A percentile compares a stretch with the other conserved stretches of the same genome.
Conservation (phyloP, 1,140 invertebrate species). For the Aphaenogaster rudis region DNA sequence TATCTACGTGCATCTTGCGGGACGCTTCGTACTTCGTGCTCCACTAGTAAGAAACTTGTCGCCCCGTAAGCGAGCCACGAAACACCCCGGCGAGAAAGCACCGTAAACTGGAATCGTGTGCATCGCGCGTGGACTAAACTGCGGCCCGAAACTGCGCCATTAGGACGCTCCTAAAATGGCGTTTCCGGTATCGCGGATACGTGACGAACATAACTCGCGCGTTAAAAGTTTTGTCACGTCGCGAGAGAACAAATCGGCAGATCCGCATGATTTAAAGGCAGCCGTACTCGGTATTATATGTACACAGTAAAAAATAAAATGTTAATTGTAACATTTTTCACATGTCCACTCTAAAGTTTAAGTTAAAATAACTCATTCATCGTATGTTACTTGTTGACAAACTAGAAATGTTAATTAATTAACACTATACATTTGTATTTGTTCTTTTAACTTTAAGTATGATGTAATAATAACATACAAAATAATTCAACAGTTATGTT, state of each 20-base stretch:
- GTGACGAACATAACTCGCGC: constrained; percentile 57
- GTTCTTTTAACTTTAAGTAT: no score
- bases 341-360: no score
- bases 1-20: constrained; percentile 50
- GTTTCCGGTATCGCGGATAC: constrained; percentile 44
- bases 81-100: constrained; percentile 31
- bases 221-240: constrained; percentile 36
- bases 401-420: no score
- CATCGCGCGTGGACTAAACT: constrained; percentile 50
- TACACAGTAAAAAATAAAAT: no score
- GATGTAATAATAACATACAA: no score
- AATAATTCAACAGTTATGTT: no score
- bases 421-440: no score
- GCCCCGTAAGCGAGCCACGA: constrained; percentile 38
- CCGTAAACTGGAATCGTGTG: constrained; percentile 50
- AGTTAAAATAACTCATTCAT: no score
- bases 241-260: constrained; percentile 24
- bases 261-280: not conserved
- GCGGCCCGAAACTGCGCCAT: constrained; percentile 39
- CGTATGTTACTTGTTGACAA: no score
- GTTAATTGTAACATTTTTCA: no score
- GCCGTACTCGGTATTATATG: not conserved
- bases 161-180: constrained; percentile 31
- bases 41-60: constrained; percentile 56
- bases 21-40: constrained; percentile 27